Conservation (phyloP, 2,797 vertebrate species). For the Danio kyathit region DNA sequence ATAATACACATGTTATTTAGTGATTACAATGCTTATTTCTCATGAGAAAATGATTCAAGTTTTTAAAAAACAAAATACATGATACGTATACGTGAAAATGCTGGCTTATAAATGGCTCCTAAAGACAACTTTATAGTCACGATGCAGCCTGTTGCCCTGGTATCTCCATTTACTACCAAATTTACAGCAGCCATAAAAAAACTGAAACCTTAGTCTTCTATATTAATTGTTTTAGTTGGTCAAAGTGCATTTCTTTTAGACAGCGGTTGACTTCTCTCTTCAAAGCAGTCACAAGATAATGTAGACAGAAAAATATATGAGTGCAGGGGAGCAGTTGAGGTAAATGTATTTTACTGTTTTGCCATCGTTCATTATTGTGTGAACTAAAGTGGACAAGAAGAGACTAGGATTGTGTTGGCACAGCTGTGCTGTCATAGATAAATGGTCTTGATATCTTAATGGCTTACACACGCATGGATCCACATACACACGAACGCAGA, state of each 20-base stretch:
- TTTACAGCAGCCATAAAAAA: neutral
- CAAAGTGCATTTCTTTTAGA: neutral
- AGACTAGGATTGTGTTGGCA: constrained; percentile 19
- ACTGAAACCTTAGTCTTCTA: neutral
- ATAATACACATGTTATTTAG: neutral
- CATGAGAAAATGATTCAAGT: neutral
- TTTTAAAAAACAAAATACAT: no score
- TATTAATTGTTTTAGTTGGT: neutral
- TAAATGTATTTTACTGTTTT: neutral
- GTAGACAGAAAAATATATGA: neutral
- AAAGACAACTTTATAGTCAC: no score
- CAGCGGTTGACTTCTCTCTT: neutral
- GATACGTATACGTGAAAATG: neutral
- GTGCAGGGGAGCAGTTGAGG: neutral
- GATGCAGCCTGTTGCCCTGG: neutral
- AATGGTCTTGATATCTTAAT: constrained; percentile 28
- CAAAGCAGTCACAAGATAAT: neutral
- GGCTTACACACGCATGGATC: neutral
- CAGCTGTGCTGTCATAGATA: constrained; percentile 38
- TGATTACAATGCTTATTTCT: neutral
- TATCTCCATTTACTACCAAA: neutral
- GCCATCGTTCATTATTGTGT: neutral
- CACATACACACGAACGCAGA: constrained; percentile 10
- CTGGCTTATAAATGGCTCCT: neutral
- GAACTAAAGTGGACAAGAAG: constrained; percentile 16